Evolutionary conservation across 2,113 vertebrate species (phyloP), one percentile per base, ranked within the genome.

Genomic region (Aplodontia rufa): DNA sequence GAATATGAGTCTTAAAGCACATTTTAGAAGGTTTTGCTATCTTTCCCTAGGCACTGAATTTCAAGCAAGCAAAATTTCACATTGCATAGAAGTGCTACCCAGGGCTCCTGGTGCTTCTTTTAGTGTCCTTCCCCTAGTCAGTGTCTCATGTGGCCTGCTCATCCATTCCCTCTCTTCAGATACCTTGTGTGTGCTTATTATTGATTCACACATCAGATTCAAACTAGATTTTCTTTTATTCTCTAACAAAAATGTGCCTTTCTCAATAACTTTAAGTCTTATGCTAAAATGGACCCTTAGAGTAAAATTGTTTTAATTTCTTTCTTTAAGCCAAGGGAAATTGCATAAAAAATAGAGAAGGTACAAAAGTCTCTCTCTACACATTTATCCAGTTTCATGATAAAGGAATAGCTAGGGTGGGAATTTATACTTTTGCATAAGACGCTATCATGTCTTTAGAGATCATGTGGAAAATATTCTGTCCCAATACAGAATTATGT

Each of bases 281-380:
- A 74, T 6, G 80, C 20, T 68, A 75, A 96, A 28, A 94, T 84
- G 69, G 20, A 83, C 10, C 17, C 58, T 80, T 24, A 12, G 80
- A 83, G 69, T 84, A 89, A 95, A 79, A 94, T 45, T 93, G 37
- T 91, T 94, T 51, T 97, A 89, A 84, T 80, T 87, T 92, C 83
- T 80, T 92, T 95, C 20, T 22, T 80, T 28, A 88, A 85, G n/a
- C 22, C 51, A 30, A 80, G 49, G 40, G 32, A 94, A 89, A 85
- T n/a, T 14, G 8, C 58, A 93, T 9, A 24, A 14, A 12, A 90
- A 91, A 78, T 7, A 88, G 16, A 10, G 17, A 89, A 83, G 32
- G 71, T 69, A 72, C 28, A 24, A 51, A 96, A 49, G 1, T 81
- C 1, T 60, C 37, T 72, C 47, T 17, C 55, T 8, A 47, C 13